Evolutionary conservation across 1,140 invertebrate genomes (phyloP).

Genomic region (Apocrypta bakeri): DNA sequence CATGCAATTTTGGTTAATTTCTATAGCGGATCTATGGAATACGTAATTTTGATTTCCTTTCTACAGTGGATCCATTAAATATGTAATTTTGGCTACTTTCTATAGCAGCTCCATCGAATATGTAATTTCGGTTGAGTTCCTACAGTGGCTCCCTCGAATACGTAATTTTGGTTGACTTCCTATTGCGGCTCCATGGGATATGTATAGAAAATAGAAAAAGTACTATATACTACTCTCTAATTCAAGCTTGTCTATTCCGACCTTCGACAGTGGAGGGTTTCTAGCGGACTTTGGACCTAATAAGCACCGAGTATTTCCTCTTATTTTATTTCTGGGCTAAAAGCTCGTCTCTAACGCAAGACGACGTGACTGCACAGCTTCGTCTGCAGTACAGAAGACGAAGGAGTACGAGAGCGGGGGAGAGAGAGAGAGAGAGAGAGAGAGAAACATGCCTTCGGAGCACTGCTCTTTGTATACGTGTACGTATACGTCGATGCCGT

Average conservation of each 20-base stretch:
- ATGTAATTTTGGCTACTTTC: no score
- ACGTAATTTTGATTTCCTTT: no score
- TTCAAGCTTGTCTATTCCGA: constrained; percentile 44
- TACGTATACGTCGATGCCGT: neutral
- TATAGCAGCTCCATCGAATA: no score
- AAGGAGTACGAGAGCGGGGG: neutral
- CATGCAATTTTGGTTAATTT: no score
- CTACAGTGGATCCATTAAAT: no score
- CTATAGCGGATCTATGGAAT: no score
- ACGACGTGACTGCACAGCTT: neutral
- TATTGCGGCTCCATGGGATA: no score
- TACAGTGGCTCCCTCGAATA: no score
- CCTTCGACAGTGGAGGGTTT: constrained; percentile 5
- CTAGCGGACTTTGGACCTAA: constrained; percentile 42
- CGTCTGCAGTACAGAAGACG: no score
- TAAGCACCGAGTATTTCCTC: constrained; percentile 47
- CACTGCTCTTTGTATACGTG: neutral
- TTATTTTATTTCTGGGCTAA: constrained; percentile 34
- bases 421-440: neutral
- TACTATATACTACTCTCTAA: neutral
- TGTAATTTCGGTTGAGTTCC: no score
- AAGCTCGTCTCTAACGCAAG: constrained; percentile 12
- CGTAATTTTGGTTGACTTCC: no score
- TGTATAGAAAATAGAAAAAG: no score
- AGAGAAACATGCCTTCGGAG: neutral